phyloP scores from a whole-genome alignment of 1,140 invertebrate genomes.

The Akabosia matsudoensis region DNA sequence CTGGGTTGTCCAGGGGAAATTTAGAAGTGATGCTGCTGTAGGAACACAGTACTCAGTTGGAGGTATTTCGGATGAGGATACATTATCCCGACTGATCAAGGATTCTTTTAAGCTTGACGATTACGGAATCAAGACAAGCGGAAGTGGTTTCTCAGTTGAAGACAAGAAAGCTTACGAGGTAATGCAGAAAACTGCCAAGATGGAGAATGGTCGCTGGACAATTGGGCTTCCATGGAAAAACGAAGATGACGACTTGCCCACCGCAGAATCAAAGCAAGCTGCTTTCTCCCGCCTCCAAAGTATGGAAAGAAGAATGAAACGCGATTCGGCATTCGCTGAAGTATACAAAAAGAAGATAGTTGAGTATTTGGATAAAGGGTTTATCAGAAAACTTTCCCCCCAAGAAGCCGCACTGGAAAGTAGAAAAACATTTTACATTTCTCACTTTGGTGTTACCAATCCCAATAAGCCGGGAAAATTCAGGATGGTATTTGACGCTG shows the following conservation, averaged over 20 bases:
- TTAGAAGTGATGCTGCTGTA: neutral
- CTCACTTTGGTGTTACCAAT: slow-evolving; percentile 2
- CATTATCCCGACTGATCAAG: neutral
- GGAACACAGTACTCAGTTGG: neutral
- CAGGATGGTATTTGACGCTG: slow-evolving; percentile 7
- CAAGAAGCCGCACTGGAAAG: neutral
- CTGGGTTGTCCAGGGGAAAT: neutral
- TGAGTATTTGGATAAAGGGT: slow-evolving; percentile 7
- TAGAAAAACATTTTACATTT: neutral
- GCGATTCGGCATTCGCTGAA: neutral
- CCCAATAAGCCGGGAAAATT: slow-evolving; percentile 10
- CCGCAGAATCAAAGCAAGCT: neutral
- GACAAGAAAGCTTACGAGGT: neutral
- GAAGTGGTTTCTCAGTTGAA: neutral
- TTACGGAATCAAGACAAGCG: neutral
- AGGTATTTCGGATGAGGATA: neutral
- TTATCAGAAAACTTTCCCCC: neutral
- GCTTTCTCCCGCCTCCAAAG: neutral
- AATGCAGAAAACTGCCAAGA: neutral
- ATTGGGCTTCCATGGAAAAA: neutral
- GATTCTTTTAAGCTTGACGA: neutral
- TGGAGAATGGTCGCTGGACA: neutral
- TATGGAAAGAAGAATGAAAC: neutral
- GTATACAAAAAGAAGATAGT: slow-evolving; percentile 15
- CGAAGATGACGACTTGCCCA: neutral